These are phyloP conservation scores for Heterocephalus glaber DNA, from an alignment of 2,113 vertebrate genomes.

Conservation along the genomic window DNA sequence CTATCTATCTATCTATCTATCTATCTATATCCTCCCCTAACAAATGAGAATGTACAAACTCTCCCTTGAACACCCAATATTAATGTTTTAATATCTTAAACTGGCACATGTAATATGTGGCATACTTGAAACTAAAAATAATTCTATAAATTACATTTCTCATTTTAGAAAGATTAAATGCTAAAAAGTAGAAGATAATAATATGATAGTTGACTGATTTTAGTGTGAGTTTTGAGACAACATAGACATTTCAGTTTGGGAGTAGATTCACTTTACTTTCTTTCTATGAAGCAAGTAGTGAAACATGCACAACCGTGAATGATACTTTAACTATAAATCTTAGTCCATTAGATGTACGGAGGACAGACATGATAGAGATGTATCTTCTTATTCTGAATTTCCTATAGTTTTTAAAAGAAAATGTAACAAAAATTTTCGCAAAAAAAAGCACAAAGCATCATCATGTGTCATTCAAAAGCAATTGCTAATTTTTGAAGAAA, in stretches of 20 bases:
- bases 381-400: background rate
- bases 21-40: background rate
- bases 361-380: background rate
- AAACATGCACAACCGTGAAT: background rate
- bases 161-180: background rate
- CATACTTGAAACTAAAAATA: background rate
- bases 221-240: background rate
- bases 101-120: background rate
- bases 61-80: background rate
- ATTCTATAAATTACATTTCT: background rate
- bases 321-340: background rate
- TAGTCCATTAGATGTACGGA: background rate
- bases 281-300: background rate
- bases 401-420: background rate
- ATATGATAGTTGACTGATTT: background rate
- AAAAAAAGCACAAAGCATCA: background rate
- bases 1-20: too few species aligned
- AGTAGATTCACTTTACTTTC: conserved; percentile 14
- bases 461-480: background rate
- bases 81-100: background rate
- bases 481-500: background rate
- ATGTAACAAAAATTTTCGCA: background rate
- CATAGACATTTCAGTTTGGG: background rate
- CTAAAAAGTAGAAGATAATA: background rate
- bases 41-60: background rate